Base-by-base conservation (phyloP, 2,797 vertebrate species). In the Catharus ustulatus region DNA sequence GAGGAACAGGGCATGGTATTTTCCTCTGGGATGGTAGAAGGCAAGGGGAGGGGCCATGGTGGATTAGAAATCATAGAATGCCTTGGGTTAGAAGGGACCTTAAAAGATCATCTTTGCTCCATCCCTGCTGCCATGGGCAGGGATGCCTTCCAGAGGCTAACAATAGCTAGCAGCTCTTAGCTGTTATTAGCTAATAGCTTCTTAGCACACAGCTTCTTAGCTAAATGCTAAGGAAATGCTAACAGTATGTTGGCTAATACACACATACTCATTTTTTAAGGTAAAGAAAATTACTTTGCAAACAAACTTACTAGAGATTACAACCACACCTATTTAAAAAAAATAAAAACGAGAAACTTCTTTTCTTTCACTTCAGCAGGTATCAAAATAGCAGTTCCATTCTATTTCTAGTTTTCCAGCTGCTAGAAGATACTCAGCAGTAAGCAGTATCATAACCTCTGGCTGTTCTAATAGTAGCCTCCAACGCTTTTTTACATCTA, bases 1-100 rank as follows among this genome's bases (percentile, higher is more conserved):
- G 49, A 71, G 49, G 21, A 84, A 26, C 9, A 32, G 15, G 7
- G 52, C 15, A 45, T 13, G 9, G 24, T 22, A 34, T 48, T 76
- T 84, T 85, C 59, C 55, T 75, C 58, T 62, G 48, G 48, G 12
- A 43, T 45, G 8, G 8, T 0, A 0, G 2, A 7, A 18, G 1
- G 5, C 12, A 15, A 17, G 43, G 38, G 13, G 6, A 61, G 16
- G 4, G 13, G 22, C 5, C 15, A 22, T 9, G 38, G 21, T 42
- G 42, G 57, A 23, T 51, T 38, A 72, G 34, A 57, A 59, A 32
- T 17, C 30, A 66, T 0, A 21, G 34, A 54, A 84, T 24, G 4
- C 18, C 10, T 23, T 26, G 19, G 18, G 26, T 48, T 42, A 78
- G 52, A 78, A 42, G 22, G 4, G 46, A 42, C 26, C 15, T 59